phyloP scores from a whole-genome alignment of 2,888 invertebrate genomes.

The Tenthredo notha region DNA sequence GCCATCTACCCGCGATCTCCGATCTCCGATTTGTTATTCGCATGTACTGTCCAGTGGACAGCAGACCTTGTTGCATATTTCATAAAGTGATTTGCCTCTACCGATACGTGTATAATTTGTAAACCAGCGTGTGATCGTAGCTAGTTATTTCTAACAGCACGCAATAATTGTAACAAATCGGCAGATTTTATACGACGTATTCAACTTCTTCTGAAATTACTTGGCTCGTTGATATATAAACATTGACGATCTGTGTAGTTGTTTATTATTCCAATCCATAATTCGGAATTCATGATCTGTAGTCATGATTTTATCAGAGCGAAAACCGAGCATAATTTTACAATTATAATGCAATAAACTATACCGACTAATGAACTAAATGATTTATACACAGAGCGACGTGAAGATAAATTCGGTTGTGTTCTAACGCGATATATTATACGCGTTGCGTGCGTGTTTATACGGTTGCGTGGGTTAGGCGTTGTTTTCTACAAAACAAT shows the following conservation, averaged over 20 bases:
- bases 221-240: background rate
- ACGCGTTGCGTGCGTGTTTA: slow-evolving; percentile 9
- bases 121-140: background rate
- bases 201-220: background rate
- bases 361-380: background rate
- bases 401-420: background rate
- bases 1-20: background rate
- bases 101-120: background rate
- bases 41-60: background rate
- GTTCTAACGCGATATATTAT: background rate
- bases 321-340: background rate
- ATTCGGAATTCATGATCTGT: background rate
- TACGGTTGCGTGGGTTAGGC: slow-evolving; percentile 39
- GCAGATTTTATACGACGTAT: background rate
- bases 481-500: slow-evolving; percentile 42
- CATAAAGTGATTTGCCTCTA: background rate
- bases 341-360: background rate
- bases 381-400: background rate
- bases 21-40: background rate
- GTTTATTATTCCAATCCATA: background rate
- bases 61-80: slow-evolving; percentile 31
- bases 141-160: background rate
- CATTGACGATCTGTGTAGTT: background rate
- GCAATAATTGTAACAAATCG: background rate
- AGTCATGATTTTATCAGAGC: background rate